Evolutionary conservation across 1,140 invertebrate species (phyloP).

Genomic region (Metaphire vulgaris): DNA sequence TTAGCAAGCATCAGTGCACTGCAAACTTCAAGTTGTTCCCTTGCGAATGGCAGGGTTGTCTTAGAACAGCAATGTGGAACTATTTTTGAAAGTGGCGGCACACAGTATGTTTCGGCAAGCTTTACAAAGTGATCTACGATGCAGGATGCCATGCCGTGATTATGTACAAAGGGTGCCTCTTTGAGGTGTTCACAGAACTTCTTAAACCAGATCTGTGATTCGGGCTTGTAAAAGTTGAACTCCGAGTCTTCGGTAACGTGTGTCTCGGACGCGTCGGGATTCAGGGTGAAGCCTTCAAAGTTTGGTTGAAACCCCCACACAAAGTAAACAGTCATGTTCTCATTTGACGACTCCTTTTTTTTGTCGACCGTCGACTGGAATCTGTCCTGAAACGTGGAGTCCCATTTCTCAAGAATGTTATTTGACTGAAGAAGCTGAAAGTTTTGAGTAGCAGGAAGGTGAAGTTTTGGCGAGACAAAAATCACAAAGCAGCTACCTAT

Average conservation of each 20-base stretch:
- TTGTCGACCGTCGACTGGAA: constrained; percentile 70
- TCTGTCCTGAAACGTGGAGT: constrained; percentile 66
- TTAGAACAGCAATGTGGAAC: background rate
- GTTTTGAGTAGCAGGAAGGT: constrained; percentile 71
- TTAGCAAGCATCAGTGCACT: constrained; percentile 37
- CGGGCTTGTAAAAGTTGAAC: constrained; percentile 22
- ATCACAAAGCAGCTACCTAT: constrained; percentile 65
- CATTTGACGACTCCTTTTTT: constrained; percentile 32
- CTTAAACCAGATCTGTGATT: constrained; percentile 24
- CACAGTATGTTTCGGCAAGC: constrained; percentile 53
- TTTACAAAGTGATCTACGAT: constrained; percentile 55
- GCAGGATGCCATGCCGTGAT: constrained; percentile 8
- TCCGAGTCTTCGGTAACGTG: constrained; percentile 45
- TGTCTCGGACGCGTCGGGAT: constrained; percentile 71
- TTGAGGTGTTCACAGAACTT: constrained; percentile 21
- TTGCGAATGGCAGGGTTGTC: constrained; percentile 61
- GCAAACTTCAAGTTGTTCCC: constrained; percentile 63
- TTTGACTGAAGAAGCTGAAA: constrained; percentile 78
- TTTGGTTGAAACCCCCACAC: constrained; percentile 79
- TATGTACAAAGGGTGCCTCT: constrained; percentile 6
- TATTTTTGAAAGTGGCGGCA: background rate
- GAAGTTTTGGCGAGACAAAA: constrained; percentile 73
- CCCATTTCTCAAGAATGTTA: constrained; percentile 84
- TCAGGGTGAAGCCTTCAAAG: constrained; percentile 78
- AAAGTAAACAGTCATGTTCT: constrained; percentile 71